Conservation (phyloP, 2,113 vertebrate genomes). For the Cercopithecus mona region DNA sequence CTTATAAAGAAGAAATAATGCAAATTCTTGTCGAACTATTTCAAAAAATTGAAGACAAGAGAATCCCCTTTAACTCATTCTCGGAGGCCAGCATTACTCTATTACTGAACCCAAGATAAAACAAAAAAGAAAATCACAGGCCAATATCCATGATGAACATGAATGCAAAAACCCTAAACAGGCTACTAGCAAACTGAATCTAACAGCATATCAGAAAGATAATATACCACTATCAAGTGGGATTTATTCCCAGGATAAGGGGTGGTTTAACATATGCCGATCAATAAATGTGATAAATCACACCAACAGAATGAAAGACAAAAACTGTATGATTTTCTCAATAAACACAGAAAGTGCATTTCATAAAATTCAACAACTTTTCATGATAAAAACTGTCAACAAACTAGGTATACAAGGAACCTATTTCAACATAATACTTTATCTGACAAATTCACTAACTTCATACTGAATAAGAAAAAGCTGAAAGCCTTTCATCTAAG, state of each 20-base stretch:
- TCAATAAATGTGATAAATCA: background rate
- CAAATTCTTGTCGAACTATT: background rate
- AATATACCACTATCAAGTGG: background rate
- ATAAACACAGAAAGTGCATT: background rate
- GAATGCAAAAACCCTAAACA: background rate
- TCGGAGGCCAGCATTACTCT: background rate
- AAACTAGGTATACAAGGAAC: background rate
- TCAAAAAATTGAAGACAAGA: background rate
- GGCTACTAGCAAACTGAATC: background rate
- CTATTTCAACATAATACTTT: background rate
- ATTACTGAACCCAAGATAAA: background rate
- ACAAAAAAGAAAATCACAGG: background rate
- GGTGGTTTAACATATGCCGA: background rate
- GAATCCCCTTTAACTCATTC: background rate
- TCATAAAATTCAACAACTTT: background rate
- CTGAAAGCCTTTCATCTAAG: background rate
- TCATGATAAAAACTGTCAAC: background rate
- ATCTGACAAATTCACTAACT: background rate
- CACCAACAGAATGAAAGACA: background rate
- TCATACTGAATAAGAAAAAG: background rate
- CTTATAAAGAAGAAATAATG: background rate
- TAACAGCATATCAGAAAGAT: background rate
- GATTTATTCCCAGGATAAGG: background rate
- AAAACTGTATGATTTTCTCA: background rate
- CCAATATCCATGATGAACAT: background rate